Base-by-base conservation (phyloP, 2,888 invertebrate genomes). In the Scrobipalpa atriplicella region DNA sequence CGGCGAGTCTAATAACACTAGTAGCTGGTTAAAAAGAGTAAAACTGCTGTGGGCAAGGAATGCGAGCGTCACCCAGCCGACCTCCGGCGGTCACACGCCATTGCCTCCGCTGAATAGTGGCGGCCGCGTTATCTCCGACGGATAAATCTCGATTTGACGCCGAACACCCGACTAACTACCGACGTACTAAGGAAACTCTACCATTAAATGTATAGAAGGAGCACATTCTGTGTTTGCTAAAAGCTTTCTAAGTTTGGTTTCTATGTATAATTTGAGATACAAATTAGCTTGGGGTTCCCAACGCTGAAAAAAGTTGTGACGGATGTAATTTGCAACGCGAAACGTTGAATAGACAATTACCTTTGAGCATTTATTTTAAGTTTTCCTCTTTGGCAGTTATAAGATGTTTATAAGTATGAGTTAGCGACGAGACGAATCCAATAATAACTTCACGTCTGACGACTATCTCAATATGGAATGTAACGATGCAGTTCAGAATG, bases 1-100 rank as follows among this genome's bases (percentile, higher is more conserved):
- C 62, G 58, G 21, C 64, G 67, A 61, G 68, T 51, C 52, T 64
- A 62, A 68, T 54, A 63, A 63, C 39, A 56, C 60, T 60, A 18
- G 47, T 63, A 64, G 63, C 29, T 58, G 58, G 52, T 65, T 64
- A 61, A 61, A 64, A 67, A 64, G 56, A 64, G 61, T 62, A 66
- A 67, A 56, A 60, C 41, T 47, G 47, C n/a, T 47, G 43, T 58
- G 58, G 63, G 80, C 79, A 82, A 89, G 86, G 90, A 92, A 92
- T 92, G 89, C 81, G 83, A 86, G 83, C 84, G 86, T 85, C 86
- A 87, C 85, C 84, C 82, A 83, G 78, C 76, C 87, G 89, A 87
- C 87, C 87, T 89, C 84, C 81, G 81, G 72, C 86, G 86, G 92
- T 92, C 90, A 92, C 92, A 91, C 92, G 83, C 92, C 91, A 91